Evolutionary conservation across 2,888 invertebrate genomes (phyloP), one percentile per base, ranked within the genome.

Genomic region (Emmelina monodactyla): DNA sequence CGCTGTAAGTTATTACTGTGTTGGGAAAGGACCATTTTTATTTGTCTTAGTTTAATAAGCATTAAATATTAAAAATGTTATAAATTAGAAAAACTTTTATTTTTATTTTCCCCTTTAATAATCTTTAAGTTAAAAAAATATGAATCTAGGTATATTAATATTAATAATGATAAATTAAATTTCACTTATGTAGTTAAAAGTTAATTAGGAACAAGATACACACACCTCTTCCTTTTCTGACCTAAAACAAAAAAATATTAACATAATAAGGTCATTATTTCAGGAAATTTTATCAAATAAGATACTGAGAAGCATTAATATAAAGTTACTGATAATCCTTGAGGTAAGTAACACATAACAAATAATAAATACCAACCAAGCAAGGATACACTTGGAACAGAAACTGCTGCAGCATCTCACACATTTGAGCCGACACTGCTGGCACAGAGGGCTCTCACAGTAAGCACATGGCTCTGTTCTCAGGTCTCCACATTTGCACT

Each of bases 1-100:
- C n/a, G n/a, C n/a, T n/a, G n/a, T n/a, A n/a, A n/a, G n/a, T n/a
- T n/a, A n/a, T n/a, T n/a, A n/a, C n/a, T n/a, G n/a, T n/a, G n/a
- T 25, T 25, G 25, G 25, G 25, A 25, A 25, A 4, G 25, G 25
- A 25, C 25, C 25, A 25, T n/a, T 25, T 25, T 25, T 19, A n/a
- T n/a, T n/a, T n/a, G n/a, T n/a, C n/a, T n/a, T n/a, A n/a, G n/a
- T n/a, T n/a, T n/a, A n/a, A n/a, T n/a, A n/a, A n/a, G n/a, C n/a
- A n/a, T n/a, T n/a, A n/a, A n/a, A n/a, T n/a, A n/a, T n/a, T n/a
- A n/a, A n/a, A n/a, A n/a, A n/a, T n/a, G n/a, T n/a, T n/a, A n/a
- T n/a, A n/a, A n/a, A n/a, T n/a, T n/a, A n/a, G n/a, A n/a, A n/a
- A n/a, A n/a, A n/a, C n/a, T n/a, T n/a, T n/a, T n/a, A n/a, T n/a